Conservation (phyloP, 2,113 vertebrate genomes). For the Chaetops frenatus region DNA sequence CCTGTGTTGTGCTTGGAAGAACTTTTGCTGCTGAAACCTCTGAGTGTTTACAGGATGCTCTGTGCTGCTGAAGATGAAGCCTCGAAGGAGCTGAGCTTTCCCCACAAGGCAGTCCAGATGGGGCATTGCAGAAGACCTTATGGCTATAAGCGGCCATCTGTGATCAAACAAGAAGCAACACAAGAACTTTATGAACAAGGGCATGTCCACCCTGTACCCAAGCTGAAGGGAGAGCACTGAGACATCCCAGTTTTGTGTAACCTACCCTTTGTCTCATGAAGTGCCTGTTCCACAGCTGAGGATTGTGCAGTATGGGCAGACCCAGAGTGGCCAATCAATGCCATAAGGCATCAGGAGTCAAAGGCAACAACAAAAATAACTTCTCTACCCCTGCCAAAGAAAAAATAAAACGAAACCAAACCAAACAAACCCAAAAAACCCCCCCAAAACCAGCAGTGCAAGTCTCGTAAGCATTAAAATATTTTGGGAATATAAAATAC, state of each 20-base stretch:
- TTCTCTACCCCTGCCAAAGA: too few species aligned
- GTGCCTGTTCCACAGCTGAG: not conserved
- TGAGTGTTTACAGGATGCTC: not conserved
- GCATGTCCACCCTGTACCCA: not conserved
- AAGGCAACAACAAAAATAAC: not conserved
- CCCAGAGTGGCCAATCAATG: not conserved
- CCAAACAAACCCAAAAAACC: too few species aligned
- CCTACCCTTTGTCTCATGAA: not conserved
- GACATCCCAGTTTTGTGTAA: not conserved
- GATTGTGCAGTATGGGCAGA: not conserved
- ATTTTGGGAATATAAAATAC: not conserved
- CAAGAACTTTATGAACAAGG: not conserved
- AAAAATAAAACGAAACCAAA: too few species aligned
- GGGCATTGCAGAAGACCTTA: not conserved
- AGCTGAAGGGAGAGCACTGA: not conserved
- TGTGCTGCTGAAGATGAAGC: not conserved
- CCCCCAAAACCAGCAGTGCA: not conserved
- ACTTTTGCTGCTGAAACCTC: not conserved
- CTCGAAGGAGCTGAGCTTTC: not conserved
- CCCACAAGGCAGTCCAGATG: not conserved
- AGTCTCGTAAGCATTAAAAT: not conserved
- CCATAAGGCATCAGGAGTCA: not conserved
- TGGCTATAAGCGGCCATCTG: not conserved
- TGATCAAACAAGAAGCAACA: not conserved
- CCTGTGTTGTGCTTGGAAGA: not conserved